Evolutionary conservation across 2,113 vertebrate species (phyloP).

Genomic region (Melanerpes aurifrons): DNA sequence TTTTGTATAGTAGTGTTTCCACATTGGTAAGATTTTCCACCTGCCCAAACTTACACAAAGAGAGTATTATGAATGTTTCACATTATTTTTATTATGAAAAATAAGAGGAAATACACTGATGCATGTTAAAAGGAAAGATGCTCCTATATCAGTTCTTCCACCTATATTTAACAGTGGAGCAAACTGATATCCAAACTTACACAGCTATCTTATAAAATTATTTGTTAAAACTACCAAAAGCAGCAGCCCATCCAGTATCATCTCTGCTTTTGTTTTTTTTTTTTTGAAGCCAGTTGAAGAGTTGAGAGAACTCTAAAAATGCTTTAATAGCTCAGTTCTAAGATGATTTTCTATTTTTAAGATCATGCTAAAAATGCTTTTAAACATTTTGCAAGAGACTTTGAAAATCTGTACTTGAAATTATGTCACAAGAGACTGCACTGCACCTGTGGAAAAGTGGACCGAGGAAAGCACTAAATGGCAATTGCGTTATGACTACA

Average conservation of each 20-base stretch:
- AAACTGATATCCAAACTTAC: not conserved
- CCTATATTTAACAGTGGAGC: not conserved
- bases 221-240: not conserved
- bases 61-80: not conserved
- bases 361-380: not conserved
- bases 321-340: not conserved
- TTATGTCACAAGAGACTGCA: not conserved
- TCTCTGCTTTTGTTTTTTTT: not conserved
- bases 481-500: not conserved
- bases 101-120: not conserved
- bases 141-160: not conserved
- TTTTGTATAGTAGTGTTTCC: not conserved
- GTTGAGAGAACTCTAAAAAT: not conserved
- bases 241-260: not conserved
- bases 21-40: not conserved
- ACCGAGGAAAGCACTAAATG: not conserved
- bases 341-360: not conserved
- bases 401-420: not conserved
- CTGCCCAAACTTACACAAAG: not conserved
- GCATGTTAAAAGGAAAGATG: not conserved
- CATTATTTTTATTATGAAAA: not conserved
- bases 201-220: not conserved
- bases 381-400: not conserved
- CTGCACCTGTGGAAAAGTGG: not conserved
- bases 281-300: not conserved